phyloP scores from a whole-genome alignment of 2,888 invertebrate species.

The Caenorhabditis zanzibari region DNA sequence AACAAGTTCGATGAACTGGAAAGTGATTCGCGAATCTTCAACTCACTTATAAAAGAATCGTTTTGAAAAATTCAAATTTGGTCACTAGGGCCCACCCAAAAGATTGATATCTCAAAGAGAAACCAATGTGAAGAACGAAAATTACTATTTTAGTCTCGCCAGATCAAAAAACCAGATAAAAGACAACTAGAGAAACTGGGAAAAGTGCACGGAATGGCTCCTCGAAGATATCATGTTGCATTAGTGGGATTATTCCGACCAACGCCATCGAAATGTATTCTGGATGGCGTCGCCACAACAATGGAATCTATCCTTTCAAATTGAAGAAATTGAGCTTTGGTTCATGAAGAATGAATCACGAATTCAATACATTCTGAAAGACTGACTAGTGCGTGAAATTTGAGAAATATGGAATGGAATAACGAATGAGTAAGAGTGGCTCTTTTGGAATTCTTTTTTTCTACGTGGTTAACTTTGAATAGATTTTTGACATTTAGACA shows the following conservation, averaged over 20 bases:
- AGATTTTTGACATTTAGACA: conserved; percentile 17
- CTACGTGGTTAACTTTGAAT: conserved; percentile 41
- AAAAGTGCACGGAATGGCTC: conserved; percentile 36
- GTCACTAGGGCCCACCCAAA: background rate
- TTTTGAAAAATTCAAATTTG: background rate
- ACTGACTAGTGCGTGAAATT: conserved; percentile 37
- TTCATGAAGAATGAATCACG: conserved; percentile 13
- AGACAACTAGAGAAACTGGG: background rate
- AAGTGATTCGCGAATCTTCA: background rate
- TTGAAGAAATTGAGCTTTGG: background rate
- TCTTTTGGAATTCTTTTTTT: conserved; percentile 32
- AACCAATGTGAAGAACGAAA: too few species aligned
- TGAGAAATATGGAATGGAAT: conserved; percentile 28
- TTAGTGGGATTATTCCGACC: conserved; percentile 36
- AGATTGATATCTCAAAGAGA: conserved; percentile 1
- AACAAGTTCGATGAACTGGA: conserved; percentile 1
- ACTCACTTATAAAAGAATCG: background rate
- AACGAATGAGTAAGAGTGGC: conserved; percentile 28
- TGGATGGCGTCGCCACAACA: conserved; percentile 16
- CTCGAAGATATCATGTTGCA: conserved; percentile 55
- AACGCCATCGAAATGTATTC: background rate
- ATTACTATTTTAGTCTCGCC: background rate
- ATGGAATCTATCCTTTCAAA: conserved; percentile 36
- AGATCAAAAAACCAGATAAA: conserved; percentile 38
- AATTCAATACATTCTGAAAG: conserved; percentile 55